Conservation (phyloP, 1,140 invertebrate species). For the Mamestra configurata region DNA sequence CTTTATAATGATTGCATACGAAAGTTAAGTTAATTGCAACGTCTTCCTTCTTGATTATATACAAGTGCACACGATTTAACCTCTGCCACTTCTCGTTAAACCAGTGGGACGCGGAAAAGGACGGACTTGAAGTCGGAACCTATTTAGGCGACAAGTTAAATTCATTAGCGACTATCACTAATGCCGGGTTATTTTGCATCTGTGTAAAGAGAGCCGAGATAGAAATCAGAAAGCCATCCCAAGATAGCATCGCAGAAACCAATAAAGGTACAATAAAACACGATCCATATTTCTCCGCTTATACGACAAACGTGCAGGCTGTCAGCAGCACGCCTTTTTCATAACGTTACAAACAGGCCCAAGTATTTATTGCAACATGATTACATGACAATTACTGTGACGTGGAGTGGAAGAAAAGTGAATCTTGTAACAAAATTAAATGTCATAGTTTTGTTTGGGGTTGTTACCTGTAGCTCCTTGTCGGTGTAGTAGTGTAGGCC, state of each 20-base stretch:
- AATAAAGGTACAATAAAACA: conserved; percentile 25
- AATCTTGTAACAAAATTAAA: conserved; percentile 9
- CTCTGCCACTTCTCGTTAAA: conserved; percentile 48
- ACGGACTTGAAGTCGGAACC: conserved; percentile 11
- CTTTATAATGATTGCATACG: conserved; percentile 18
- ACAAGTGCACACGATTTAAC: conserved; percentile 48
- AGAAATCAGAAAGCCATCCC: conserved; percentile 1
- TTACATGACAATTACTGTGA: not conserved
- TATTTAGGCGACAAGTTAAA: conserved; percentile 32
- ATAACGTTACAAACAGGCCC: conserved; percentile 30
- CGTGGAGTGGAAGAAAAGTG: not conserved
- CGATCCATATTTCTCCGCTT: conserved; percentile 15
- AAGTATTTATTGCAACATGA: conserved; percentile 11
- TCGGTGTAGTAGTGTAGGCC: conserved; percentile 97
- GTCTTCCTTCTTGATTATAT: conserved; percentile 38
- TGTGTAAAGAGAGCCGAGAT: not conserved
- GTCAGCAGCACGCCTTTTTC: conserved; percentile 12
- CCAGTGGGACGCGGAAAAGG: conserved; percentile 33
- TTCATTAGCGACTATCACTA: conserved; percentile 5
- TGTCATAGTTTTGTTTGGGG: conserved; percentile 36
- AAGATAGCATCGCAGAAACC: conserved; percentile 6
- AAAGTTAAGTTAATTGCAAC: conserved; percentile 33
- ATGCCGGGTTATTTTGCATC: not conserved
- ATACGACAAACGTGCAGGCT: conserved; percentile 9
- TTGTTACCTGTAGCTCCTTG: conserved; percentile 94